phyloP scores from a whole-genome alignment of 2,888 invertebrate species.

The Therioaphis trifolii region DNA sequence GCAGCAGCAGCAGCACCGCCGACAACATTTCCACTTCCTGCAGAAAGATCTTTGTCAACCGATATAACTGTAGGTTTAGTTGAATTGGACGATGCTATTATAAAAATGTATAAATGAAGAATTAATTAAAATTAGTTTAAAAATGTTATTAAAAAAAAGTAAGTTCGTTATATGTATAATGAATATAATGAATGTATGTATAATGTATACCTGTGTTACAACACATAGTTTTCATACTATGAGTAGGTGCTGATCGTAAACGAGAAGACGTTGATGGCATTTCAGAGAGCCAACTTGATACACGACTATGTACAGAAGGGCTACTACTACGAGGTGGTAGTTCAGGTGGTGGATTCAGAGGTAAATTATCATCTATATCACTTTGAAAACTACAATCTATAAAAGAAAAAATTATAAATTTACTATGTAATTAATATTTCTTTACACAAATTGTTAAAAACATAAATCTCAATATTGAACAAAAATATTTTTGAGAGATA shows the following conservation, averaged over 20 bases:
- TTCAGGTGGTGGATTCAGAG: conserved; percentile 56
- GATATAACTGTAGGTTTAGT: not conserved
- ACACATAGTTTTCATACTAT: conserved; percentile 38
- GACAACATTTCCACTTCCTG: not conserved
- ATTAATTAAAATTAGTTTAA: not conserved
- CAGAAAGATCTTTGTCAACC: conserved; percentile 1
- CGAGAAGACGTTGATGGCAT: conserved; percentile 57
- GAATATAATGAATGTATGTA: too few species aligned
- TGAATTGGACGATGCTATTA: conserved; percentile 19
- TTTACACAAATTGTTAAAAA: too few species aligned
- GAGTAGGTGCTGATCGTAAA: conserved; percentile 17
- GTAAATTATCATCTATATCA: conserved; percentile 54
- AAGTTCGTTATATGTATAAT: not conserved
- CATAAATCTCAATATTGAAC: too few species aligned
- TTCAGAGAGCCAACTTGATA: conserved; percentile 58
- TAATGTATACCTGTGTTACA: conserved; percentile 32
- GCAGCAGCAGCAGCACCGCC: conserved; percentile 7
- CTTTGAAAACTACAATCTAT: conserved; percentile 54
- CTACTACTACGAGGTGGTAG: conserved; percentile 58
- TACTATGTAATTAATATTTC: too few species aligned
- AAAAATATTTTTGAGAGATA: too few species aligned
- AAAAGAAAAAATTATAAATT: not conserved
- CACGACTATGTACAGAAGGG: conserved; percentile 58
- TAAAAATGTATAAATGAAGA: not conserved
- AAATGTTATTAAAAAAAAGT: not conserved